Evolutionary conservation across 2,888 invertebrate genomes (phyloP).

Genomic region (Cantharis lateralis): DNA sequence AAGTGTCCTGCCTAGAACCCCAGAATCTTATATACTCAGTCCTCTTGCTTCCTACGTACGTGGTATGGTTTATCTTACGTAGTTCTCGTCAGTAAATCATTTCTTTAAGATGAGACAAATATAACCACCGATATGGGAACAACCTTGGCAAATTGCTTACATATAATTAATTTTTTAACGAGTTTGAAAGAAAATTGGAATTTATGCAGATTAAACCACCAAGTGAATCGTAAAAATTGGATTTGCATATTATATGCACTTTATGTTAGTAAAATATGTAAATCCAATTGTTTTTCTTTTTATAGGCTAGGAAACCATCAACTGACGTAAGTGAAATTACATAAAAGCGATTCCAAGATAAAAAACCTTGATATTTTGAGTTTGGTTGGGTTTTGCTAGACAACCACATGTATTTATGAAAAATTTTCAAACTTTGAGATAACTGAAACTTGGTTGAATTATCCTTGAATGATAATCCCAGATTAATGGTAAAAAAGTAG

Average conservation of each 20-base stretch:
- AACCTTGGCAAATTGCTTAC: neutral
- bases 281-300: too few relatives aligned
- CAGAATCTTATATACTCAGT: neutral
- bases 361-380: too few relatives aligned
- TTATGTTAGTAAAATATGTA: neutral
- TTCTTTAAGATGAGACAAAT: neutral
- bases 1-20: too few relatives aligned
- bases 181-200: neutral
- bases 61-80: neutral
- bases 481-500: constrained; percentile 65
- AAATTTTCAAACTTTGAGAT: too few relatives aligned
- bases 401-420: too few relatives aligned
- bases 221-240: neutral
- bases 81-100: neutral
- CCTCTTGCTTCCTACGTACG: neutral
- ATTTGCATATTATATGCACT: neutral
- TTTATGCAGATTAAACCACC: neutral
- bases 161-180: neutral
- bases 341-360: too few relatives aligned
- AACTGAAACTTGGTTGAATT: too few relatives aligned
- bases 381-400: too few relatives aligned
- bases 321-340: too few relatives aligned
- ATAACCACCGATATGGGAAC: neutral
- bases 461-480: too few relatives aligned
- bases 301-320: too few relatives aligned